Evolutionary conservation across 2,888 invertebrate genomes (phyloP), one percentile per base, ranked within the genome.

Genomic region (Drosophila mulleri): DNA sequence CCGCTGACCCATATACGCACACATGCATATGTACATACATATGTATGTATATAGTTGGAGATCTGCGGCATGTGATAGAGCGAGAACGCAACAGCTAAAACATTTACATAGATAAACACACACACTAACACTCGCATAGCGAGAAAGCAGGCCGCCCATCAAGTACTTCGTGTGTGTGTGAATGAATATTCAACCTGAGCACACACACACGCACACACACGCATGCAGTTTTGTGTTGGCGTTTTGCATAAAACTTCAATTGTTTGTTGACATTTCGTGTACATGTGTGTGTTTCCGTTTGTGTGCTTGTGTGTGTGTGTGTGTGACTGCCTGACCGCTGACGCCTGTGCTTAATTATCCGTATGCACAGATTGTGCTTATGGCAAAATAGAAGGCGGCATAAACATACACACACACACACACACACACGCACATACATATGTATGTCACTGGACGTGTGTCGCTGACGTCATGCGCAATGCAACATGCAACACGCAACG

Each of bases 1-100:
- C 83, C 84, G 87, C 83, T 84, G 84, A 86, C 86, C 86, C 79
- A 85, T 86, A 79, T 84, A 79, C 70, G 64, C 14, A 35, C 18
- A 68, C 65, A 39, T 41, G 35, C 35, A 59, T 63, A 57, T 39
- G 56, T 11, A n/a, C n/a, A n/a, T n/a, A n/a, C n/a, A n/a, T n/a
- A n/a, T n/a, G n/a, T n/a, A n/a, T n/a, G n/a, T n/a, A 56, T 39
- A 47, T 23, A n/a, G 12, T 47, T 4, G 20, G 11, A 35, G 4
- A 42, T 3, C 37, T 3, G 26, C 2, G 32, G 16, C 11, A 18
- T 12, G 26, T 16, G 32, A 2, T 45, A 32, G 54, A 26, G 44
- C 16, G 59, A 61, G 62, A 67, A 37, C 16, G 59, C 72, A 72
- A 76, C 48, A 76, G 68, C 72, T 59, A 61, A 72, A 72, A n/a